Conservation (phyloP, 2,113 vertebrate genomes). For the Ictidomys tridecemlineatus region DNA sequence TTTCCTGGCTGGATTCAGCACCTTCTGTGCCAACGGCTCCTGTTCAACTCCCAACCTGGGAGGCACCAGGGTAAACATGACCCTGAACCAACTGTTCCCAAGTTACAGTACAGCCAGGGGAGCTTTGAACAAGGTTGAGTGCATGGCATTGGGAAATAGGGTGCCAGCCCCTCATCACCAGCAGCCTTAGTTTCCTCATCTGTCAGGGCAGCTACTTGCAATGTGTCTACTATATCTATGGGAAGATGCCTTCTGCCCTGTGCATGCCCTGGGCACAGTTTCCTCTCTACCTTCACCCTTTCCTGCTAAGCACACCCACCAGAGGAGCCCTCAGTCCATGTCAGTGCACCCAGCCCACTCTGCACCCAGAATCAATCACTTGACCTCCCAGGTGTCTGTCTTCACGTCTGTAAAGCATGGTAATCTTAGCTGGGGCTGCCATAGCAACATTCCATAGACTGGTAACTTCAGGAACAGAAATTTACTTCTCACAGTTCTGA, state of each 20-base stretch:
- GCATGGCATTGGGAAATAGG: background rate
- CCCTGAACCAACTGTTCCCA: background rate
- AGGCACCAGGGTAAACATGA: slow-evolving; percentile 14
- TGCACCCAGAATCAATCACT: background rate
- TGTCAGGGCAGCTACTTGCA: background rate
- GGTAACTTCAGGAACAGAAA: background rate
- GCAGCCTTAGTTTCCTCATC: background rate
- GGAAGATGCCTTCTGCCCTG: background rate
- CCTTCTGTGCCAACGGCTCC: slow-evolving; percentile 59
- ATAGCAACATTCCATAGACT: background rate
- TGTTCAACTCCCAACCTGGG: slow-evolving; percentile 24
- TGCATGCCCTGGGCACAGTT: background rate
- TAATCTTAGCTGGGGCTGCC: background rate
- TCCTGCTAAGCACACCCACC: background rate
- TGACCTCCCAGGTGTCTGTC: background rate
- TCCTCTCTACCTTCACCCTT: background rate
- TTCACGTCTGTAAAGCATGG: background rate
- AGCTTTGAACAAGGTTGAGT: background rate
- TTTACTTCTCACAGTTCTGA: background rate
- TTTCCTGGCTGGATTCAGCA: slow-evolving; percentile 68
- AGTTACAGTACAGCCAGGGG: background rate
- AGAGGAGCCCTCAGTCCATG: background rate
- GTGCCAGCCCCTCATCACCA: background rate
- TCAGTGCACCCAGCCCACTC: background rate
- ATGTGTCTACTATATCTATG: background rate